phyloP scores from a whole-genome alignment of 53 echinoderm and acorn worm species.

The Hippasteria phrygiana region DNA sequence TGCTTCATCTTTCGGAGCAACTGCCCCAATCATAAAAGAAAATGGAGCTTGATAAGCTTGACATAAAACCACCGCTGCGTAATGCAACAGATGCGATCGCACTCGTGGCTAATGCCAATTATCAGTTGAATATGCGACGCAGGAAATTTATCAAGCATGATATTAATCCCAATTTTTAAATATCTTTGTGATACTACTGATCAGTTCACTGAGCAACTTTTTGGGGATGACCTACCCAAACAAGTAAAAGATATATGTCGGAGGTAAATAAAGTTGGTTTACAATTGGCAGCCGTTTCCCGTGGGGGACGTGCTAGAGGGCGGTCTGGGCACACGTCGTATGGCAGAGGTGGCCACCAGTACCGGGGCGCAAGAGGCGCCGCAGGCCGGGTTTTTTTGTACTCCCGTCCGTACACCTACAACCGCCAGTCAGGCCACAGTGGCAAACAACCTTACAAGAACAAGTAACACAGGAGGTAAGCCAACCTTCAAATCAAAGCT shows the following conservation, averaged over 20 bases:
- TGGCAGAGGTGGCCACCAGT: too few relatives aligned
- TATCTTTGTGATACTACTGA: slow-evolving; percentile 43
- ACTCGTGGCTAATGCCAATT: slow-evolving; percentile 36
- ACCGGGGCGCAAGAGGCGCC: too few relatives aligned
- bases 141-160: slow-evolving; percentile 48
- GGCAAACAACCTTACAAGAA: too few relatives aligned
- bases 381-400: too few relatives aligned
- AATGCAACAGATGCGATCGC: slow-evolving; percentile 33
- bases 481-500: too few relatives aligned
- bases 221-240: slow-evolving; percentile 61
- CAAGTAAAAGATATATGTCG: slow-evolving; percentile 39
- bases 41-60: slow-evolving; percentile 37
- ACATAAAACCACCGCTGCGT: slow-evolving; percentile 7
- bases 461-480: too few relatives aligned
- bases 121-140: slow-evolving; percentile 28
- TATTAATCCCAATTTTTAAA: slow-evolving; percentile 21
- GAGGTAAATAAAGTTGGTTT: slow-evolving; percentile 32
- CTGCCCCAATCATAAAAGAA: neutral
- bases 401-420: too few relatives aligned
- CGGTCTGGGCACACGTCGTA: too few relatives aligned
- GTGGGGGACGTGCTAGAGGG: neutral
- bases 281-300: slow-evolving; percentile 1
- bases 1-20: slow-evolving; percentile 1
- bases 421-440: too few relatives aligned
- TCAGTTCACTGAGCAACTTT: slow-evolving; percentile 43